Evolutionary conservation across 1,140 invertebrate species (phyloP).

Genomic region (Scaptomyza montana): DNA sequence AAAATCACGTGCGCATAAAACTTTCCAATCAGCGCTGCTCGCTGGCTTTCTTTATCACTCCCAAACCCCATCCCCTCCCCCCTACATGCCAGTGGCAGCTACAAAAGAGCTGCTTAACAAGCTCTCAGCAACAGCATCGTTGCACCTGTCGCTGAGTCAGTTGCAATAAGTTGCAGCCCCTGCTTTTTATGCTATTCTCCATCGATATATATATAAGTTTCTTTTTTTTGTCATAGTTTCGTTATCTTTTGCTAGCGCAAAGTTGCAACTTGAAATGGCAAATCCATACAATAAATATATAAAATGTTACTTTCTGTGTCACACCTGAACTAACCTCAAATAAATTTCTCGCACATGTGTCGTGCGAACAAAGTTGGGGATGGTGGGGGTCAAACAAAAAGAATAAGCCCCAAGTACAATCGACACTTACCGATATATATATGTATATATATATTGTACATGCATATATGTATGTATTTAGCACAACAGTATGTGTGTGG

Average conservation of each 20-base stretch:
- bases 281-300: constrained; percentile 82
- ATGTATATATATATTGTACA: neutral
- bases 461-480: constrained; percentile 31
- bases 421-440: neutral
- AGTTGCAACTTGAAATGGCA: constrained; percentile 77
- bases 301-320: constrained; percentile 79
- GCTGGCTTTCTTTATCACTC: neutral
- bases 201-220: neutral
- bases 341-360: constrained; percentile 76
- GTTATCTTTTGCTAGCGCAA: constrained; percentile 51
- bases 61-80: neutral
- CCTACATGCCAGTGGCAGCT: constrained; percentile 10
- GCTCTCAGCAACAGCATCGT: constrained; percentile 49
- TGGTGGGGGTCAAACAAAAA: constrained; percentile 46
- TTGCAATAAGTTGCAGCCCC: constrained; percentile 69
- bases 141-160: constrained; percentile 27
- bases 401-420: constrained; percentile 12
- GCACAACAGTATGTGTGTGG: constrained; percentile 25
- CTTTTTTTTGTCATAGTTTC: constrained; percentile 36
- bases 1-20: constrained; percentile 80
- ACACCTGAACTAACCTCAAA: constrained; percentile 82
- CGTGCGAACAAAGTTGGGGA: constrained; percentile 11
- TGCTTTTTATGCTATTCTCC: constrained; percentile 44
- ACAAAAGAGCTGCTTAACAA: constrained; percentile 80
- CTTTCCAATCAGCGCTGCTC: constrained; percentile 71